Conservation (phyloP, 1,140 invertebrate species). For the Zaprionus gabonicus region DNA sequence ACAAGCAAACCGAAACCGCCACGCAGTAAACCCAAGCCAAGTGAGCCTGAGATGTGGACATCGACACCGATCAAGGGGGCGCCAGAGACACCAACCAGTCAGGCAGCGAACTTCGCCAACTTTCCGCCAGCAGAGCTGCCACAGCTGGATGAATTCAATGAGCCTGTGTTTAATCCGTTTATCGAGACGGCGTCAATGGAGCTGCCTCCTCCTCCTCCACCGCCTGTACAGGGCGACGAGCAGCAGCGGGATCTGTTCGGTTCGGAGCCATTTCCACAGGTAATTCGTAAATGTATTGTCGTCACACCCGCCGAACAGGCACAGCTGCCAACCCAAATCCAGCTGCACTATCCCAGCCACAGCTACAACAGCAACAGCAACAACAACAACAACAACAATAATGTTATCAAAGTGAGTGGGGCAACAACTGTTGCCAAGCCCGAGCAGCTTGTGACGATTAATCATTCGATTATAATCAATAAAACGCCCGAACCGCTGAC, state of each 20-base stretch:
- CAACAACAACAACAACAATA: slow-evolving; percentile 32
- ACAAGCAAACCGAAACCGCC: slow-evolving; percentile 51
- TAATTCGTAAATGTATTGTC: slow-evolving; percentile 75
- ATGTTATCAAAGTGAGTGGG: slow-evolving; percentile 56
- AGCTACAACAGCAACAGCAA: slow-evolving; percentile 30
- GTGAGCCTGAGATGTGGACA: slow-evolving; percentile 72
- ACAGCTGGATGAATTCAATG: slow-evolving; percentile 80
- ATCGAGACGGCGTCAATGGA: slow-evolving; percentile 32
- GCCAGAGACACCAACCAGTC: slow-evolving; percentile 9
- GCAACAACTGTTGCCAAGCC: slow-evolving; percentile 15
- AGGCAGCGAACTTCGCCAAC: slow-evolving; percentile 63
- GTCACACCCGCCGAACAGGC: slow-evolving; percentile 49
- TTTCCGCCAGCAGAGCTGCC: slow-evolving; percentile 54
- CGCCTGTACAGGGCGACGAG: slow-evolving; percentile 1
- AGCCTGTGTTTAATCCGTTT: slow-evolving; percentile 83
- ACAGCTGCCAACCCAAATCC: slow-evolving; percentile 14
- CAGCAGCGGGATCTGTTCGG: slow-evolving; percentile 85
- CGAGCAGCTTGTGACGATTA: slow-evolving; percentile 76
- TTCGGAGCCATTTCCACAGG: slow-evolving; percentile 86
- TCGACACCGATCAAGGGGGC: slow-evolving; percentile 74
- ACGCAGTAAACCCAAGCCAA: slow-evolving; percentile 26
- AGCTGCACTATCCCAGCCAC: slow-evolving; percentile 67
- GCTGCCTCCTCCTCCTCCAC: slow-evolving; percentile 39
- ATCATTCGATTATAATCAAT: slow-evolving; percentile 83
- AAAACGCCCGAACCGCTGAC: slow-evolving; percentile 73